Evolutionary conservation across 1,140 invertebrate species (phyloP).

Genomic region (Pseudomyrmex flavicornis): DNA sequence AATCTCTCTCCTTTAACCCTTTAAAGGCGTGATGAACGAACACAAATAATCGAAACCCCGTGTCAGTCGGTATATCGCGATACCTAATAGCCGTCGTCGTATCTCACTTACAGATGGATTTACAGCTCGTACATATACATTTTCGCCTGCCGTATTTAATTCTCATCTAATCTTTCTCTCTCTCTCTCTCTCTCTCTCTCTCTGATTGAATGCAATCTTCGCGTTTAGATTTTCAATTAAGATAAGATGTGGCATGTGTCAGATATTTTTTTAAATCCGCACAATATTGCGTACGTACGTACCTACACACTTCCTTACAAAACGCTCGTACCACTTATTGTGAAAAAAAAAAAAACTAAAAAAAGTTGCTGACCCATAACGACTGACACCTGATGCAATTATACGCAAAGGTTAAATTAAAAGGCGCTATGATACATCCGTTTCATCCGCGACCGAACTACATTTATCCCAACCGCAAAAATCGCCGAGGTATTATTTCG

Average conservation of each 20-base stretch:
- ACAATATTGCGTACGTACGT: neutral
- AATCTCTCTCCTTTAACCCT: slow-evolving; percentile 30
- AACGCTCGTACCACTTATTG: neutral
- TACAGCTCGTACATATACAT: neutral
- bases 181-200: neutral
- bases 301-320: neutral
- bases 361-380: neutral
- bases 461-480: slow-evolving; percentile 27
- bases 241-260: neutral
- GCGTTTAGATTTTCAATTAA: neutral
- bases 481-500: neutral
- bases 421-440: neutral
- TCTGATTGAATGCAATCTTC: neutral
- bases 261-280: neutral
- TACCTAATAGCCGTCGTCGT: slow-evolving; percentile 11
- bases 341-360: too few species aligned
- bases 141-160: neutral
- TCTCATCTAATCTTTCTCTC: neutral
- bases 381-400: neutral
- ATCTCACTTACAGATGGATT: slow-evolving; percentile 7
- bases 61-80: neutral
- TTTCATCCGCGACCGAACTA: neutral
- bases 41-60: slow-evolving; percentile 15
- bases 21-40: slow-evolving; percentile 15
- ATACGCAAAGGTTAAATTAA: neutral